Base-by-base conservation (phyloP, 2,113 vertebrate species). In the Leptobrachium leishanense region DNA sequence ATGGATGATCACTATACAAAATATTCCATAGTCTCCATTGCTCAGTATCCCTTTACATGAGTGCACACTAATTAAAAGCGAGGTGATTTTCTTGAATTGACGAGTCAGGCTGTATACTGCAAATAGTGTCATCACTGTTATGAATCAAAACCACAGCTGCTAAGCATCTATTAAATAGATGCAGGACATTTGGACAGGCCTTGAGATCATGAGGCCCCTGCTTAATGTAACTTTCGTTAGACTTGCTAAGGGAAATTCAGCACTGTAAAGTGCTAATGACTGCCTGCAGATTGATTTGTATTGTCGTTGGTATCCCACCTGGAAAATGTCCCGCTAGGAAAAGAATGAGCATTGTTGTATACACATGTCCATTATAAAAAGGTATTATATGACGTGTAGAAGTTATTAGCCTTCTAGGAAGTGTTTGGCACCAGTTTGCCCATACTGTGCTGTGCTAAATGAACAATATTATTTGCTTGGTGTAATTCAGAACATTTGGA, bases 281-380 rank as follows among this genome's bases (percentile, higher is more conserved):
- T 72, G 44, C 69, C 59, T 68, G 44, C 46, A 10, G 72, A 74
- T 59, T 46, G 42, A 67, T 20, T 59, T 67, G 62, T 31, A 44
- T 46, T 74, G 77, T 5, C 64, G 20, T 59, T 43, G 68, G 63
- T 41, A 41, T 67, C 42, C 20, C 77, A 74, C 74, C 71, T 74
- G 77, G 77, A 80, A 80, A 80, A 68, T 20, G 54, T 80, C 71
- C 54, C 43, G 64, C 53, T 44, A 74, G 50, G 6, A 57, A 79
- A 72, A 72, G 69, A 68, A 79, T 39, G 65, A 41, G 57, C 55
- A 15, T 67, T 41, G 10, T 46, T 31, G 59, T 67, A 80, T 73
- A 72, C 57, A 74, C 41, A 74, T 59, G 46, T 11, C n/a, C 63
- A 53, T 73, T 80, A 57, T 74, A 80, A 31, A 31, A 31, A 68